phyloP scores from a whole-genome alignment of 2,113 vertebrate genomes.

The Uria aalge region DNA sequence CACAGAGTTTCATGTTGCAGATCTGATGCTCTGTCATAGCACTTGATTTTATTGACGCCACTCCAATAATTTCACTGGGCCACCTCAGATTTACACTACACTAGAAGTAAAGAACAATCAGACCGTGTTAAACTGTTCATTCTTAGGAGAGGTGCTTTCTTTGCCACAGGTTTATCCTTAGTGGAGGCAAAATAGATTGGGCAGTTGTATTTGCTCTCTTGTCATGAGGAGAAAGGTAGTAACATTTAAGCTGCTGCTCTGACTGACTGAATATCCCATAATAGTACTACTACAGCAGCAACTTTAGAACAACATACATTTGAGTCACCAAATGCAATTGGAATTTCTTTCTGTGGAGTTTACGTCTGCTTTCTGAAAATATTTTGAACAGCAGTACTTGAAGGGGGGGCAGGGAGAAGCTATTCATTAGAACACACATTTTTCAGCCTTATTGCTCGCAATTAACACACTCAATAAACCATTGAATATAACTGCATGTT shows the following conservation, averaged over 20 bases:
- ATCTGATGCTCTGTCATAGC: background rate
- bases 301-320: background rate
- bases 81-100: background rate
- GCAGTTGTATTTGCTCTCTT: background rate
- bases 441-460: background rate
- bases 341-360: background rate
- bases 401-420: rapidly evolving
- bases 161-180: background rate
- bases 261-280: background rate
- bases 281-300: background rate
- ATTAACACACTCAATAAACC: constrained; percentile 3
- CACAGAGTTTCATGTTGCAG: background rate
- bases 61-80: background rate
- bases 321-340: background rate
- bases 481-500: background rate
- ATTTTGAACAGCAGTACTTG: background rate
- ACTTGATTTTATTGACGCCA: background rate
- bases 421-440: background rate
- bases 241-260: background rate
- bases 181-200: background rate
- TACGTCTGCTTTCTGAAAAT: background rate
- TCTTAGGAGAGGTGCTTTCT: background rate
- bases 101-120: background rate
- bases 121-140: background rate
- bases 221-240: background rate